These are phyloP conservation scores for Xanthia togata DNA, from an alignment of 2,888 invertebrate genomes.

Conservation along the genomic window DNA sequence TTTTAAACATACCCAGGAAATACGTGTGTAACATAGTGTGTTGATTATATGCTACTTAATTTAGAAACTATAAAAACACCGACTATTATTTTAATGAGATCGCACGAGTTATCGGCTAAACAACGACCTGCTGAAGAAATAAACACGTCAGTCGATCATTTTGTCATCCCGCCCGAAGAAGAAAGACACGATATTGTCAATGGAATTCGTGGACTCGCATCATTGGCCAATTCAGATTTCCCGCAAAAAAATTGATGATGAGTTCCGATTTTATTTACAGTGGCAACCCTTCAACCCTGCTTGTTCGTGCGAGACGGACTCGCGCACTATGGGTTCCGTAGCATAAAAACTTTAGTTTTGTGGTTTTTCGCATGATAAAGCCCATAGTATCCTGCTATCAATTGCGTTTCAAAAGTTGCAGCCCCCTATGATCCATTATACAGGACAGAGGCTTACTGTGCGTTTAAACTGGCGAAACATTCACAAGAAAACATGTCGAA, in stretches of 20 bases:
- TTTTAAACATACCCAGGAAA: slow-evolving; percentile 83
- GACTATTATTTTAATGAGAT: slow-evolving; percentile 68
- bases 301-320: background rate
- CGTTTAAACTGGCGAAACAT: too few species aligned
- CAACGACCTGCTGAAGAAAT: slow-evolving; percentile 57
- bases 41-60: slow-evolving; percentile 72
- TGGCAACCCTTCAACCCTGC: slow-evolving; percentile 26
- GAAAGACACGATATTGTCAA: slow-evolving; percentile 79
- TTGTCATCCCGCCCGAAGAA: slow-evolving; percentile 59
- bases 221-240: slow-evolving; percentile 79
- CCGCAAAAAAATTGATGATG: slow-evolving; percentile 58
- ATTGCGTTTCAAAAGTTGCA: background rate
- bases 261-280: slow-evolving; percentile 22
- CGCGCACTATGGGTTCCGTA: background rate
- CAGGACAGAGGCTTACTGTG: too few species aligned
- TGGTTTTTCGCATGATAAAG: too few species aligned
- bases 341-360: too few species aligned
- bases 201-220: slow-evolving; percentile 84
- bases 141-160: slow-evolving; percentile 83
- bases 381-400: background rate
- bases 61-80: slow-evolving; percentile 65
- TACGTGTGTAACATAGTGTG: slow-evolving; percentile 80
- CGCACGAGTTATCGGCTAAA: slow-evolving; percentile 65
- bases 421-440: too few species aligned
- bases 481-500: too few species aligned